A percentile compares a stretch with the other conserved stretches of the same genome.
These are phyloP conservation scores for Dione juno DNA, from an alignment of 2,888 invertebrate species.

Conservation along the genomic window DNA sequence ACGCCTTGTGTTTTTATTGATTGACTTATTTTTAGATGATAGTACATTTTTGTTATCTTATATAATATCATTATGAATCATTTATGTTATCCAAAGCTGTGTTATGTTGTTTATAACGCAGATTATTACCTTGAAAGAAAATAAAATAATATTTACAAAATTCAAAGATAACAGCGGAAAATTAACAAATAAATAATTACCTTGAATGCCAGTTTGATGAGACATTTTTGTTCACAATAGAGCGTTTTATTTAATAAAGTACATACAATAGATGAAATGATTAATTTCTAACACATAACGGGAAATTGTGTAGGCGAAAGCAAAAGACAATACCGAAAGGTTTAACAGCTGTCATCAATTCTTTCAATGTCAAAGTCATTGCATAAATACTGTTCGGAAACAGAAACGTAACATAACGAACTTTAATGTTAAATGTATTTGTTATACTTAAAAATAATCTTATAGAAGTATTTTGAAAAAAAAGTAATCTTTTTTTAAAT, in stretches of 20 bases:
- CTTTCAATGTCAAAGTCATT: conserved; percentile 26
- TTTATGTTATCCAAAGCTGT: not conserved
- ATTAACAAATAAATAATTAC: conserved; percentile 68
- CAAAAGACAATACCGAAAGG: conserved; percentile 17
- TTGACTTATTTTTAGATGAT: conserved; percentile 28
- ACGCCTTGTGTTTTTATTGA: conserved; percentile 30
- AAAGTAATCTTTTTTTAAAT: no score
- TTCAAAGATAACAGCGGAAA: not conserved
- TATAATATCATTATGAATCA: conserved; percentile 1
- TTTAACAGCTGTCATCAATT: conserved; percentile 14
- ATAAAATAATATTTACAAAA: not conserved
- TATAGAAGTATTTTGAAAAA: no score
- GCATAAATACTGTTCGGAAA: conserved; percentile 8
- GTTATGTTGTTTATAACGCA: not conserved
- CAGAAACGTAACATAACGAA: not conserved
- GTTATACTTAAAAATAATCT: no score
- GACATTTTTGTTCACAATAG: conserved; percentile 84
- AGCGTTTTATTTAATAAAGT: conserved; percentile 12
- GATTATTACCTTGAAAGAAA: not conserved
- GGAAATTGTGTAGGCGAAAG: conserved; percentile 41
- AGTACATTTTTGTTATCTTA: not conserved
- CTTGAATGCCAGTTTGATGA: conserved; percentile 95
- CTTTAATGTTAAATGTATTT: not conserved
- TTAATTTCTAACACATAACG: conserved; percentile 36
- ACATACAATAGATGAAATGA: conserved; percentile 22